A percentile compares a stretch with the other conserved stretches of the same genome.
Evolutionary conservation across 1,140 invertebrate genomes (phyloP).

Genomic region (Eueides isabella): DNA sequence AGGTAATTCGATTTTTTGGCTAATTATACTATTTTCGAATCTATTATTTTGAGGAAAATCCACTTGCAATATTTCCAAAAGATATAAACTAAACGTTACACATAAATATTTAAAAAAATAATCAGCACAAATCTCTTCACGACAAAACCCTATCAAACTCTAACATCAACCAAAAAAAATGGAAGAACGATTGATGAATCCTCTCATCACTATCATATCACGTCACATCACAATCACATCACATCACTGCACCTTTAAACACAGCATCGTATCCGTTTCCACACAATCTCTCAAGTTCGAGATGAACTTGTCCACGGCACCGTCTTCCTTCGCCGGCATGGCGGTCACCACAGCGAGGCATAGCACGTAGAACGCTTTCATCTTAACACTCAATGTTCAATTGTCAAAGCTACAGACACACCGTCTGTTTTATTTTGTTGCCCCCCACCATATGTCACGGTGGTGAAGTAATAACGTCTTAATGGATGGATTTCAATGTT

Average conservation of each 20-base stretch:
- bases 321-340: slow-evolving; percentile 68
- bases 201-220: slow-evolving; percentile 13
- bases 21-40: background rate
- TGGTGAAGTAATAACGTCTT: slow-evolving; percentile 54
- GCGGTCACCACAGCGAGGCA: slow-evolving; percentile 54
- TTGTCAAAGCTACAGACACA: slow-evolving; percentile 62
- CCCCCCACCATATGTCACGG: slow-evolving; percentile 74
- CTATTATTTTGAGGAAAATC: too few relatives aligned
- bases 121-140: background rate
- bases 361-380: slow-evolving; percentile 64
- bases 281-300: slow-evolving; percentile 69
- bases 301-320: slow-evolving; percentile 62
- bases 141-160: background rate
- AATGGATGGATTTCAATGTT: slow-evolving; percentile 8
- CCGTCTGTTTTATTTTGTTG: slow-evolving; percentile 69
- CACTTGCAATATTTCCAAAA: too few relatives aligned
- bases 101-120: background rate
- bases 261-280: slow-evolving; percentile 72
- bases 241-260: slow-evolving; percentile 67
- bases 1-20: background rate
- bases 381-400: slow-evolving; percentile 67
- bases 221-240: slow-evolving; percentile 16
- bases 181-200: background rate
- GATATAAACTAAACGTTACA: background rate
- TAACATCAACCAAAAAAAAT: background rate